phyloP scores from a whole-genome alignment of 2,113 vertebrate species.

The Lycocorax pyrrhopterus region DNA sequence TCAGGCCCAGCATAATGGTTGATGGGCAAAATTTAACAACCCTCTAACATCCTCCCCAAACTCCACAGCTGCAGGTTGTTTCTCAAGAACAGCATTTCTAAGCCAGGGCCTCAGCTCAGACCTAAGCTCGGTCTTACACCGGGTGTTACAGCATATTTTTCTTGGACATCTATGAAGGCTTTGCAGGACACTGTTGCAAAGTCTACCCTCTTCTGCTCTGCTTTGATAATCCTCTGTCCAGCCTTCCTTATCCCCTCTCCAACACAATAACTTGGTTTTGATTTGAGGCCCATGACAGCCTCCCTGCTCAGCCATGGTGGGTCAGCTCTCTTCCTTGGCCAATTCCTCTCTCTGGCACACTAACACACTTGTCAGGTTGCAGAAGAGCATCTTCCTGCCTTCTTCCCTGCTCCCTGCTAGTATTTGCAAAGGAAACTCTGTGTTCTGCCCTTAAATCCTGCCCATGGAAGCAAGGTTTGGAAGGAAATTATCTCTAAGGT shows the following conservation, averaged over 20 bases:
- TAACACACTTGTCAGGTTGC: not conserved
- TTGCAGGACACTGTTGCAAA: not conserved
- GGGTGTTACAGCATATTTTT: not conserved
- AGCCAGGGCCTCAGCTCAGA: not conserved
- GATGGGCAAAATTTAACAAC: not conserved
- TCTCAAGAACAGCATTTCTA: not conserved
- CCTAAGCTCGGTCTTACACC: not conserved
- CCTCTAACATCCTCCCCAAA: fast-evolving
- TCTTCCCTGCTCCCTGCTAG: not conserved
- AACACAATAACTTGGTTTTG: not conserved
- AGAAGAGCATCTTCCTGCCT: not conserved
- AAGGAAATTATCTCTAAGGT: not conserved
- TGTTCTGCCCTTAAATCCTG: not conserved
- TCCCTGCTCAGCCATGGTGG: not conserved
- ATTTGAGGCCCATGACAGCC: fast-evolving
- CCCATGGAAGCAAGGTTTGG: not conserved
- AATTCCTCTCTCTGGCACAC: not conserved
- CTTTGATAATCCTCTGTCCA: not conserved
- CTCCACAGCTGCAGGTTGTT: not conserved
- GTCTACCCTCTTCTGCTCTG: not conserved
- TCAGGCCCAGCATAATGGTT: not conserved
- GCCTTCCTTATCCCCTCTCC: not conserved
- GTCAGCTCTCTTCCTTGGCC: not conserved
- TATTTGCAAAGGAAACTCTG: not conserved
- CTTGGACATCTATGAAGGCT: not conserved